These are phyloP conservation scores for Stenopsyche tienmushanensis DNA, from an alignment of 1,140 invertebrate species.

Conservation along the genomic window DNA sequence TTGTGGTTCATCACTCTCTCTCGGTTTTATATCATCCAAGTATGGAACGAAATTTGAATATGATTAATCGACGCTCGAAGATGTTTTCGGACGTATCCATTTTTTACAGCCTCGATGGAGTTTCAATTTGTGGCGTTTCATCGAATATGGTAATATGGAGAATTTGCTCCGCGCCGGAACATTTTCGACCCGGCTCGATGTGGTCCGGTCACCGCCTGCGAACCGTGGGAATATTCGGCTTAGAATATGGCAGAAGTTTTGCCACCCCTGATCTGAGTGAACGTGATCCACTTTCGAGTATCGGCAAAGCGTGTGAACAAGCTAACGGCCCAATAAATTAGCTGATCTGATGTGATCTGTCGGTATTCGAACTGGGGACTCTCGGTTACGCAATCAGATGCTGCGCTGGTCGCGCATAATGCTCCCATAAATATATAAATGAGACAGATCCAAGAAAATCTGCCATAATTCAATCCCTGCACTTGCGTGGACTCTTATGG, in stretches of 20 bases:
- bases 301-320: conserved; percentile 26
- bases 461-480: neutral
- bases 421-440: neutral
- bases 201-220: too few species aligned
- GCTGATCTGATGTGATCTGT: conserved; percentile 28
- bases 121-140: too few species aligned
- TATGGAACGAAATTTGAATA: neutral
- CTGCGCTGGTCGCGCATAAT: conserved; percentile 8
- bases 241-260: too few species aligned
- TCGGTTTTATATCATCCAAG: neutral
- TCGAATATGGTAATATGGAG: too few species aligned
- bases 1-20: neutral
- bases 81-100: too few species aligned
- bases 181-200: too few species aligned
- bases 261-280: conserved; percentile 3
- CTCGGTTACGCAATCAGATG: conserved; percentile 9
- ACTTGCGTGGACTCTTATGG: too few species aligned
- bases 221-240: too few species aligned
- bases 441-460: neutral
- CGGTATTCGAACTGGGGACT: conserved; percentile 15
- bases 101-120: too few species aligned
- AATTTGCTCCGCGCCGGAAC: too few species aligned
- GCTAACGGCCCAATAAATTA: conserved; percentile 28
- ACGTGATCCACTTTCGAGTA: conserved; percentile 26
- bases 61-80: neutral